Conservation (phyloP, 2,113 vertebrate species). For the Corythornis cristatus region DNA sequence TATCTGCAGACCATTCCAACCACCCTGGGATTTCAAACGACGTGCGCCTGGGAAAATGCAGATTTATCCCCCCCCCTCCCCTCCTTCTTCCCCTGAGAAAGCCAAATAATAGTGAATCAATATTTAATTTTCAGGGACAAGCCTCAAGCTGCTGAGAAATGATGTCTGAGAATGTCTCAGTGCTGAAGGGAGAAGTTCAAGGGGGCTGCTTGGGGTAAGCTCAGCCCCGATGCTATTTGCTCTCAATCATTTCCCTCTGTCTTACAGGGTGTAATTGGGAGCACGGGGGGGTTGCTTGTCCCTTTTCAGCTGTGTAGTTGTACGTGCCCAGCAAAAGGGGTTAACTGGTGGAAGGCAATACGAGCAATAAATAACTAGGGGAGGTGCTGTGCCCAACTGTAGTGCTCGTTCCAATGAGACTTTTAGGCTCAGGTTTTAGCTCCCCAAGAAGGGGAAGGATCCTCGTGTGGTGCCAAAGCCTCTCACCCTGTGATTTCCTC, state of each 20-base stretch:
- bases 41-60: neutral
- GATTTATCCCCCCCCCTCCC: too few relatives aligned
- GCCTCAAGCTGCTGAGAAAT: neutral
- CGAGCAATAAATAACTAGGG: neutral
- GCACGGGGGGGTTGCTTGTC: fast-evolving
- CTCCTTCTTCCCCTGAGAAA: fast-evolving
- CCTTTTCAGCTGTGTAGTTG: neutral
- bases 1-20: neutral
- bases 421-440: neutral
- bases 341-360: neutral
- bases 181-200: neutral
- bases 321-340: fast-evolving
- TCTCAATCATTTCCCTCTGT: neutral
- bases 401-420: fast-evolving
- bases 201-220: neutral
- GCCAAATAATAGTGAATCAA: neutral
- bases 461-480: neutral
- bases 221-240: neutral
- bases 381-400: neutral
- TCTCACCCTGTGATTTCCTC: neutral
- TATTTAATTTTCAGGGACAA: neutral
- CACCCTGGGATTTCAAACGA: neutral
- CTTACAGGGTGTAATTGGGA: neutral
- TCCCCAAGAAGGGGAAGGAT: neutral
- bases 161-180: neutral